Evolutionary conservation across 1,140 invertebrate species (phyloP).

Genomic region (Hypothenemus hampei): DNA sequence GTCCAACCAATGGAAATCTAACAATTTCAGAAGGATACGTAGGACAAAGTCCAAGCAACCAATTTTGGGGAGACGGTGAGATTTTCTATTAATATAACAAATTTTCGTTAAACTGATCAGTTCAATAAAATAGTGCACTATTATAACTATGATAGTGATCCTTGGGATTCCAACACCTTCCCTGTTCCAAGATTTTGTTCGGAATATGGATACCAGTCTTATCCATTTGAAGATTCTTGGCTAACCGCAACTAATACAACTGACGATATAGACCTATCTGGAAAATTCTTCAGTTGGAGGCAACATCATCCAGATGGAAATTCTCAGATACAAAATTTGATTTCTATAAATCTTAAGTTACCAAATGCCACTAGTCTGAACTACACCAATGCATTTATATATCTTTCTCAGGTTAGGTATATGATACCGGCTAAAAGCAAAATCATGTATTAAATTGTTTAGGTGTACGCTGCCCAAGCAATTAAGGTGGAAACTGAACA

Average conservation of each 20-base stretch:
- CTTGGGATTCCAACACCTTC: slow-evolving; percentile 74
- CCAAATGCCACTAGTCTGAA: slow-evolving; percentile 48
- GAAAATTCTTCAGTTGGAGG: slow-evolving; percentile 63
- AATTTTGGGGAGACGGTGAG: slow-evolving; percentile 82
- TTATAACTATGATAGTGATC: slow-evolving; percentile 80
- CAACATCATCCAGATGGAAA: slow-evolving; percentile 79
- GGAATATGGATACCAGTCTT: slow-evolving; percentile 93
- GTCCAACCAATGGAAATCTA: slow-evolving; percentile 85
- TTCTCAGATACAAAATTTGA: slow-evolving; percentile 53
- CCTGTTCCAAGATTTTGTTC: slow-evolving; percentile 84
- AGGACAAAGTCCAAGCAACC: slow-evolving; percentile 69
- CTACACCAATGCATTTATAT: slow-evolving; percentile 58
- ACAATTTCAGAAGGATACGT: slow-evolving; percentile 69
- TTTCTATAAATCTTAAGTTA: slow-evolving; percentile 56
- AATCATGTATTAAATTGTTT: background rate
- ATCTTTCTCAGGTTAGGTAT: slow-evolving; percentile 64
- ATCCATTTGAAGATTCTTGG: slow-evolving; percentile 66
- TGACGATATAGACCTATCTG: slow-evolving; percentile 57
- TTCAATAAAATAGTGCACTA: slow-evolving; percentile 70
- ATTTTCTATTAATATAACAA: too few species aligned
- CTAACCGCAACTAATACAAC: slow-evolving; percentile 49
- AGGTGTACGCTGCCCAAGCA: slow-evolving; percentile 83
- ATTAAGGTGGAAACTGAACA: slow-evolving; percentile 84
- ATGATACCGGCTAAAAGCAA: background rate
- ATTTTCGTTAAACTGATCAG: background rate